These are phyloP conservation scores for Ceraclea dissimilis DNA, from an alignment of 2,888 invertebrate species.

Conservation along the genomic window DNA sequence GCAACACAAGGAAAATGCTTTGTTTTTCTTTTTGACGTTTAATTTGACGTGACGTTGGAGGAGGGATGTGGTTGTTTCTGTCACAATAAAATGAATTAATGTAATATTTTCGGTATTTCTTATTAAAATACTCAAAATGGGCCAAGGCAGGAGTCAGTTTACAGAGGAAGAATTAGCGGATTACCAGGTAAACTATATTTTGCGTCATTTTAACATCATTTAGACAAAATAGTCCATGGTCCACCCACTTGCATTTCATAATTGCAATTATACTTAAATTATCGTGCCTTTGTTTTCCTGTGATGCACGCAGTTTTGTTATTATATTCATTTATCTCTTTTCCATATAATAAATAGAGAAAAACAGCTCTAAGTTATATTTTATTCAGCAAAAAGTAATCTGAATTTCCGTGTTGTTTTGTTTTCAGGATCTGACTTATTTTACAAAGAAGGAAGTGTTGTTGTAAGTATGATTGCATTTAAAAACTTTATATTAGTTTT, in stretches of 20 bases:
- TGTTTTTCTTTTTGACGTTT: background rate
- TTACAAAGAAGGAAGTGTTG: conserved; percentile 86
- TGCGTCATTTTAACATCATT: no score
- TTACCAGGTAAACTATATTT: conserved; percentile 60
- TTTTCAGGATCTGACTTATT: conserved; percentile 83
- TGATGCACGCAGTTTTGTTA: no score
- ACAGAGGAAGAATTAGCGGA: conserved; percentile 84
- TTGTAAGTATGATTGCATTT: conserved; percentile 55
- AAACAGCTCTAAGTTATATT: no score
- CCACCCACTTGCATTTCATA: conserved; percentile 23
- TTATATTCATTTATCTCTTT: no score
- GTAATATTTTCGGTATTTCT: no score
- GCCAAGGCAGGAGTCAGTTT: conserved; percentile 76
- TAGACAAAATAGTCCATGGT: conserved; percentile 16
- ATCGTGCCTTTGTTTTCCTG: no score
- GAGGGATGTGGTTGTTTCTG: no score
- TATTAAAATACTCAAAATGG: conserved; percentile 48
- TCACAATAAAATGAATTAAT: no score
- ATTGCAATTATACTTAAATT: no score
- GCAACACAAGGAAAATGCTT: background rate
- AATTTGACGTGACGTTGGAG: background rate
- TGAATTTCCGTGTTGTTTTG: background rate
- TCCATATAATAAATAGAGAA: no score
- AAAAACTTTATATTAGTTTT: background rate
- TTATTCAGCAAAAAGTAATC: no score